Base-by-base conservation (phyloP, 2,888 invertebrate species). In the Euphydryas editha region DNA sequence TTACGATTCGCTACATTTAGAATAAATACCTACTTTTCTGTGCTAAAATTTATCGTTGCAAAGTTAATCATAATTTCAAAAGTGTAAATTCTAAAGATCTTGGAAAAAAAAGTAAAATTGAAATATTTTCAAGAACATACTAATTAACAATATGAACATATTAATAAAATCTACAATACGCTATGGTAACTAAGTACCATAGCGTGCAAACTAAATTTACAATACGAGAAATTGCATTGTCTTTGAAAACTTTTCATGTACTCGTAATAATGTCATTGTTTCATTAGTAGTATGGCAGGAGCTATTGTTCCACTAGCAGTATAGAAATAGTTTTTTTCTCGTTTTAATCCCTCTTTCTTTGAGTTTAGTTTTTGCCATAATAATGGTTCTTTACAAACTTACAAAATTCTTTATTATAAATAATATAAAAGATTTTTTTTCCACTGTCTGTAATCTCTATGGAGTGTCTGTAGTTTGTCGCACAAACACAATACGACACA, bases 251-350 rank as follows among this genome's bases (percentile, higher is more conserved):
- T 47, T 47, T 20, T 18, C 47, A 20, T 47, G 47, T n/a, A n/a
- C n/a, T n/a, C n/a, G n/a, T 47, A 47, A 47, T 47, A 47, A 21
- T 20, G 47, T 15, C 20, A 47, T 47, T 47, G 47, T 47, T 47
- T 51, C 24, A 51, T 51, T 24, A 51, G 49, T 1, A 11, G 46
- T 46, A 46, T 17, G 46, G 10, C 18, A 46, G 8, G 46, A 10
- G 10, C 18, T 10, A 17, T 46, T 46, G 46, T 46, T 46, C 17
- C 17, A 18, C 17, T 18, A 2, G 10, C 18, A 18, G 17, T 46
- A 17, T 46, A 10, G 15, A 24, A 51, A 51, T 51, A 15, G 24
- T 11, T 49, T 49, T 49, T 15, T 15, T 51, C 15, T 51, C 24
- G 49, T 2, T 51, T n/a, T 44, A 44, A 44, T n/a, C n/a, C 15